Conservation (phyloP, 2,113 vertebrate species). For the Aphelocoma coerulescens region DNA sequence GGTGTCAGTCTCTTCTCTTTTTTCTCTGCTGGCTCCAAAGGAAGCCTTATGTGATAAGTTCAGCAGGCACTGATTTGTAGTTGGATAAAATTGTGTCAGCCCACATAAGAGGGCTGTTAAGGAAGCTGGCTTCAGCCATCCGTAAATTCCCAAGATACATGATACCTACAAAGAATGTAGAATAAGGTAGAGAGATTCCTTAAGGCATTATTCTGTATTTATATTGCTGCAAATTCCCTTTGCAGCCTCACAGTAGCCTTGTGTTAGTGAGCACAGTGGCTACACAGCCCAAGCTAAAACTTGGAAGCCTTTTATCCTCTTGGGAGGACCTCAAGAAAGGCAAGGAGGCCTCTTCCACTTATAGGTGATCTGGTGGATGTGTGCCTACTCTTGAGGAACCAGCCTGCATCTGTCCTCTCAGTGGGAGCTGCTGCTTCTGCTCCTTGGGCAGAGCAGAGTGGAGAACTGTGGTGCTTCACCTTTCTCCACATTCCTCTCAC, state of each 20-base stretch:
- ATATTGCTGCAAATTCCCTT: not conserved
- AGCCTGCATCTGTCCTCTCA: not conserved
- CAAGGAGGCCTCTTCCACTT: not conserved
- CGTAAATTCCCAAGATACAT: not conserved
- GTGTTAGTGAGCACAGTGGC: not conserved
- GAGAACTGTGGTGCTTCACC: not conserved
- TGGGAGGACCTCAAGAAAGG: not conserved
- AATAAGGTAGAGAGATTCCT: not conserved
- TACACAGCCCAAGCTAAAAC: not conserved
- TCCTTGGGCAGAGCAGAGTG: not conserved
- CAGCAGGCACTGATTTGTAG: not conserved
- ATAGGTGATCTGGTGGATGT: rapidly evolving
- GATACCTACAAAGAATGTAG: not conserved
- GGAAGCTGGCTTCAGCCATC: not conserved
- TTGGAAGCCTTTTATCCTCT: not conserved
- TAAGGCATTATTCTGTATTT: not conserved
- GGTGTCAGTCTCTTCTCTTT: not conserved
- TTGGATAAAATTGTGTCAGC: not conserved
- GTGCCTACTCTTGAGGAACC: not conserved
- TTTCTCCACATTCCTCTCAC: not conserved
- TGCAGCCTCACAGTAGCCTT: not conserved
- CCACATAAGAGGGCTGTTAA: not conserved
- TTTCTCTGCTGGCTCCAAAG: not conserved
- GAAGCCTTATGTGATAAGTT: not conserved
- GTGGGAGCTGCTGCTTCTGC: not conserved